Percentiles rank a stretch among this genome's conserved stretches.
phyloP scores from a whole-genome alignment of 2,113 vertebrate genomes.

The Montifringilla adamsi region DNA sequence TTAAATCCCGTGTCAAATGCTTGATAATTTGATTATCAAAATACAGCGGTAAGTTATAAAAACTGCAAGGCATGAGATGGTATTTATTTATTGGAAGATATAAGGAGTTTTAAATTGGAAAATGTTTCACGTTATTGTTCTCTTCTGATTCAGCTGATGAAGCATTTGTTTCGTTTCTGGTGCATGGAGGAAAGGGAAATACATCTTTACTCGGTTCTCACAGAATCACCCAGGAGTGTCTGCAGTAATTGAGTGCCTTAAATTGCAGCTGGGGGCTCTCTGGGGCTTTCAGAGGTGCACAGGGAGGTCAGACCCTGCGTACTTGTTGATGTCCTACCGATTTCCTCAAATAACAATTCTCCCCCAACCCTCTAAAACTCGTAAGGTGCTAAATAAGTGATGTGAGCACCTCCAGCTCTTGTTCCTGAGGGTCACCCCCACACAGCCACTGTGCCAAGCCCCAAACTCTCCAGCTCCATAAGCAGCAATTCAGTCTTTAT shows the following conservation, averaged over 20 bases:
- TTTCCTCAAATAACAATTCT: neutral
- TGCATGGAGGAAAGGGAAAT: neutral
- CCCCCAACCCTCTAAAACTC: neutral
- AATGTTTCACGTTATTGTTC: neutral
- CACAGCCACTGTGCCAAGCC: neutral
- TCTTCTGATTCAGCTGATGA: neutral
- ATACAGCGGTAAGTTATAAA: neutral
- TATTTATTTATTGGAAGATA: neutral
- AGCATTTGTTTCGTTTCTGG: neutral
- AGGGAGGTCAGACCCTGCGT: neutral
- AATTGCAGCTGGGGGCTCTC: neutral
- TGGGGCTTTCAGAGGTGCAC: neutral
- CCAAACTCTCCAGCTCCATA: neutral
- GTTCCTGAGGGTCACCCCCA: neutral
- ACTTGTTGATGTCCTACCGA: neutral
- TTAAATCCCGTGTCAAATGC: neutral
- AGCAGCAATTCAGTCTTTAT: neutral
- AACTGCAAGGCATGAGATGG: neutral
- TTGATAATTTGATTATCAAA: neutral
- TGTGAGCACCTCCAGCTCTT: neutral
- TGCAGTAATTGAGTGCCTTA: neutral
- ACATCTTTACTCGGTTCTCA: neutral
- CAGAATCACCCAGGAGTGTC: neutral
- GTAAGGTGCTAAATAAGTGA: neutral
- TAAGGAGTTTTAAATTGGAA: neutral